Evolutionary conservation across 2,113 vertebrate species (phyloP), one percentile per base, ranked within the genome.

Genomic region (Verasper variegatus): DNA sequence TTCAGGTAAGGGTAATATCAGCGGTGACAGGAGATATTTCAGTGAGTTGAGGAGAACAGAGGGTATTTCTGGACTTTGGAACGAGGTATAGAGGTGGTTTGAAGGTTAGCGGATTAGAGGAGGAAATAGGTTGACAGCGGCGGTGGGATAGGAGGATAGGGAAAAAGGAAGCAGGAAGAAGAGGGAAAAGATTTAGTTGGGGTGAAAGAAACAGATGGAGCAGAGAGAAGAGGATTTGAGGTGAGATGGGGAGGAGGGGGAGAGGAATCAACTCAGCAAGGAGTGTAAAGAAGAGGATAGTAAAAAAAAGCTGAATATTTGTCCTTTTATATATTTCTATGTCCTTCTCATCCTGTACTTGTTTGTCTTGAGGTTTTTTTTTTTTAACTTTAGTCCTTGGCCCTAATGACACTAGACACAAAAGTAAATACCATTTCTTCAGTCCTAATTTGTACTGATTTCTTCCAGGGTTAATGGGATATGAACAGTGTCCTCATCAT

Each of bases 21-120:
- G 42, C 2, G 12, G 66, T 59, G 70, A 74, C 68, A 47, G 73
- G 76, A 51, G 64, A 83, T 78, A 75, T 86, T 75, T 82, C 37
- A 55, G 56, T 0, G 14, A 20, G 52, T 45, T 23, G 57, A 65
- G 59, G 64, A 77, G 80, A 62, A 61, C 49, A 40, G 54, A 58
- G 59, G 64, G 66, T 69, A 59, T 72, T 70, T 81, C 68, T 66
- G 71, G 62, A 78, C 73, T 78, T 61, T 62, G 62, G 20, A 58
- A 62, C 42, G 51, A 74, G 69, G 59, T 71, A 57, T 63, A 66
- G 66, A 78, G 82, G 86, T 85, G 80, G 62, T 85, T 75, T 83
- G 72, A 87, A 88, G 82, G 86, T 85, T 73, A 75, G 69, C 3
- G 76, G 82, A 85, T 86, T 85, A 86, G 82, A 86, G 69, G 31